A percentile compares a stretch with the other conserved stretches of the same genome.
phyloP scores from a whole-genome alignment of 1,140 invertebrate genomes.

The Lasioglossum baleicum region DNA sequence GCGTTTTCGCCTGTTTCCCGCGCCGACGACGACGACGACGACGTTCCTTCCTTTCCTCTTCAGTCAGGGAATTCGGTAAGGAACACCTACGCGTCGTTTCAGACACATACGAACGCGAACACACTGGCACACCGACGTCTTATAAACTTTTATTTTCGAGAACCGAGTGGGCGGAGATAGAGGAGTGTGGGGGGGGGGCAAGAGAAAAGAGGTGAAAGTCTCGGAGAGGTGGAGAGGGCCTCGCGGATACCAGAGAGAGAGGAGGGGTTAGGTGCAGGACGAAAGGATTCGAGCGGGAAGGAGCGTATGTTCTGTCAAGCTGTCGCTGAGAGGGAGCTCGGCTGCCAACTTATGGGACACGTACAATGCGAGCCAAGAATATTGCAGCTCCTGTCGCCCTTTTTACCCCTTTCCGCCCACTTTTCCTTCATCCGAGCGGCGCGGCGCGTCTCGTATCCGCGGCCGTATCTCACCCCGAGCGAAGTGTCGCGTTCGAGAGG shows the following conservation, averaged over 20 bases:
- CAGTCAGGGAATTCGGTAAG: conserved; percentile 15
- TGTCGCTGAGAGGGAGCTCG: conserved; percentile 75
- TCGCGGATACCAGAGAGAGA: too few relatives aligned
- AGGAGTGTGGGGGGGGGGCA: neutral
- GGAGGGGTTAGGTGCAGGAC: conserved; percentile 31
- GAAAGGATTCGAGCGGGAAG: conserved; percentile 59
- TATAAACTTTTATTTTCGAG: conserved; percentile 75
- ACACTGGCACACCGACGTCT: conserved; percentile 52
- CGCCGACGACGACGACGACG: neutral
- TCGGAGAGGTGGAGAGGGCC: too few relatives aligned
- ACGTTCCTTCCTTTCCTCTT: conserved; percentile 43
- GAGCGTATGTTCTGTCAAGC: conserved; percentile 78
- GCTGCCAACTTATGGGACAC: conserved; percentile 78
- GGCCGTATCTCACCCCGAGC: conserved; percentile 32
- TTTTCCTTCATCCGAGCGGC: conserved; percentile 19
- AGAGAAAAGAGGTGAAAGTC: conserved; percentile 6
- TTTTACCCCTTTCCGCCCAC: conserved; percentile 43
- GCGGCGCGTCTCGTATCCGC: conserved; percentile 36
- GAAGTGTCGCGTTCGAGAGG: conserved; percentile 51
- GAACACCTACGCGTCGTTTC: neutral
- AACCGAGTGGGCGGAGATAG: too few relatives aligned
- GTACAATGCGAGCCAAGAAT: conserved; percentile 76
- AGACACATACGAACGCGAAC: neutral
- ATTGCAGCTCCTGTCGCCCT: conserved; percentile 69
- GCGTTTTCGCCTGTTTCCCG: conserved; percentile 35